phyloP scores from a whole-genome alignment of 2,888 invertebrate genomes.

The Oxystoma pomonae region DNA sequence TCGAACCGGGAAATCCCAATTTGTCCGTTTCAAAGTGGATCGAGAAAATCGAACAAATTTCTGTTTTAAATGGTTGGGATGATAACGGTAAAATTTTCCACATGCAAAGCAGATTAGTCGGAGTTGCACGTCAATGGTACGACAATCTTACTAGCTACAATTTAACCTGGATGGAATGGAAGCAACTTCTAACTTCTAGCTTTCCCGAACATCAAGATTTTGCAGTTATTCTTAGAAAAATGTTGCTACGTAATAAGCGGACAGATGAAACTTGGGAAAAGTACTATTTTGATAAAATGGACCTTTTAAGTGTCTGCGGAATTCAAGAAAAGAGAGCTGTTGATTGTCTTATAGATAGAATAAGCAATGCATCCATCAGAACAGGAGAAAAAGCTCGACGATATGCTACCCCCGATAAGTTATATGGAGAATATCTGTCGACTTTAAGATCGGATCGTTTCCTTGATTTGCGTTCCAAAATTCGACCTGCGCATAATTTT shows the following conservation, averaged over 20 bases:
- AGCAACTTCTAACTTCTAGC: conserved; percentile 14
- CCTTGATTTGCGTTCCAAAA: too few species aligned
- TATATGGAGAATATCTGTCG: too few species aligned
- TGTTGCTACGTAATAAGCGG: conserved; percentile 12
- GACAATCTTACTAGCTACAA: conserved; percentile 23
- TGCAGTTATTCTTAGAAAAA: conserved; percentile 11
- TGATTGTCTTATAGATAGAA: conserved; percentile 16
- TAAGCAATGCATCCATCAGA: conserved; percentile 9
- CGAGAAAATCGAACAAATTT: conserved; percentile 20
- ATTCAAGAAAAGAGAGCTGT: conserved; percentile 14
- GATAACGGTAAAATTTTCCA: conserved; percentile 15
- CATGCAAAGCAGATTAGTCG: conserved; percentile 23
- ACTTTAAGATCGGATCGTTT: too few species aligned
- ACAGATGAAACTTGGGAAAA: too few species aligned
- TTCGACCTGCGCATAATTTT: too few species aligned
- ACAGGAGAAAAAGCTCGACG: conserved; percentile 14
- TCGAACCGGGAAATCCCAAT: conserved; percentile 11
- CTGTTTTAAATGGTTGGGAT: conserved; percentile 20
- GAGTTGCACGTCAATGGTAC: conserved; percentile 25
- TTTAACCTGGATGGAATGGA: conserved; percentile 23
- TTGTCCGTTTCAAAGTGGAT: conserved; percentile 13
- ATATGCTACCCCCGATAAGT: conserved; percentile 12
- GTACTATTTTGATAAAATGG: too few species aligned
- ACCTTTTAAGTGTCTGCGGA: conserved; percentile 14
- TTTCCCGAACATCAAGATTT: too few species aligned